Evolutionary conservation across 2,888 invertebrate genomes (phyloP), one percentile per base, ranked within the genome.

Genomic region (Napeogenes sylphis): DNA sequence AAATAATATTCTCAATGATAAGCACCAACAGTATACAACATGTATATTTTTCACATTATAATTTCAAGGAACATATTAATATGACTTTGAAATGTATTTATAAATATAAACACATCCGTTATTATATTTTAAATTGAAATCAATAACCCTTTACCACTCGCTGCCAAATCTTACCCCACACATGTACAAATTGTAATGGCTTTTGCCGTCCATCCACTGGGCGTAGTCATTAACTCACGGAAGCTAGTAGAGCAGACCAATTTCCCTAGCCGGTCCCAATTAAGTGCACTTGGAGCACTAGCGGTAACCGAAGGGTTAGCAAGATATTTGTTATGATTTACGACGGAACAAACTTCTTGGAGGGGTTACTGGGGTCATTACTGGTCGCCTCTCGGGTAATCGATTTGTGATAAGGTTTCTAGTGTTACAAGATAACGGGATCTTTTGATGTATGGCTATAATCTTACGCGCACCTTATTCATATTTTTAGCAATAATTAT

Each of bases 241-340:
- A 90, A 88, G 87, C 84, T 78, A 84, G 84, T 84, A 85, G 87
- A 87, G 88, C 85, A 83, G 83, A 83, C 88, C 87, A 88, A 89
- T 89, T 89, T 88, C 88, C 88, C 81, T 75, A 75, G 81, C 83
- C 84, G 82, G 85, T 82, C 83, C 84, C 88, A 89, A 89, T 90
- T 90, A 89, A 87, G 85, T 79, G 78, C 85, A 84, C 85, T 85
- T 82, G 85, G 83, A 51, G 79, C 75, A 71, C 75, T 74, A 71
- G 72, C 82, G 79, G 79, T 76, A 75, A 79, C 79, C 79, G 79
- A 84, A 85, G 88, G 88, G 87, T 87, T 84, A 79, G 74, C 81
- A 85, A 86, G 86, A 88, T 87, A 84, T 85, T 87, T 87, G 87
- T 85, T 85, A 85, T 88, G 88, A 87, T 88, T 87, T 84, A 88